Base-by-base conservation (phyloP, 2,797 vertebrate genomes). In the Semotilus atromaculatus region DNA sequence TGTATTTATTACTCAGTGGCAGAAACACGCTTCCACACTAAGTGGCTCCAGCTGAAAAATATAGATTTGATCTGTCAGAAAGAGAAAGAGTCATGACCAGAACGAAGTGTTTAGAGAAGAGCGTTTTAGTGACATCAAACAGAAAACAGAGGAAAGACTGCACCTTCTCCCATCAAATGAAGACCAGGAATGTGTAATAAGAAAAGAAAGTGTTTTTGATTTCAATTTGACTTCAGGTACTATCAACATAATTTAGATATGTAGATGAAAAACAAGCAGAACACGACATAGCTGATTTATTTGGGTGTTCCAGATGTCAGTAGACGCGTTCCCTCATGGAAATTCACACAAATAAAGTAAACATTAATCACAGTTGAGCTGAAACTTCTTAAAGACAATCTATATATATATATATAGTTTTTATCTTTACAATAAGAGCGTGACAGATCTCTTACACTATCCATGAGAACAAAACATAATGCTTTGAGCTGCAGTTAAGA, bases 271-370 rank as follows among this genome's bases (percentile, higher is more conserved):
- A 71, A 8, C 3, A 40, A 68, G 18, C 36, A 62, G n/a, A 55
- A 67, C 40, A 34, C 62, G 70, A 36, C 73, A 73, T 18, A 82
- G 29, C 72, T 19, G n/a, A 66, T 87, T 89, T 89, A 87, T 87
- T 89, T 82, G 81, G 81, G 79, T 73, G 67, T 62, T 86, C 38
- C 77, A 83, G 72, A 85, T 26, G 10, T 78, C 71, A 68, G 55
- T 19, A 77, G 76, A 68, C 76, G 78, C 8, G 19, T 38, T 76
- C 34, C 51, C 80, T 80, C 68, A 55, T n/a, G 29, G 45, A 86
- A 76, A 75, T 71, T 5, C 75, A 76, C 74, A 80, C 55, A 85
- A 11, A 55, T 16, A 62, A 38, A 29, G 21, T 45, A 70, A 45
- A 86, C 58, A 62, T 70, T 82, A 77, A 71, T 51, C 77, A 80